phyloP scores from a whole-genome alignment of 2,797 vertebrate genomes.

The Aplochiton taeniatus region DNA sequence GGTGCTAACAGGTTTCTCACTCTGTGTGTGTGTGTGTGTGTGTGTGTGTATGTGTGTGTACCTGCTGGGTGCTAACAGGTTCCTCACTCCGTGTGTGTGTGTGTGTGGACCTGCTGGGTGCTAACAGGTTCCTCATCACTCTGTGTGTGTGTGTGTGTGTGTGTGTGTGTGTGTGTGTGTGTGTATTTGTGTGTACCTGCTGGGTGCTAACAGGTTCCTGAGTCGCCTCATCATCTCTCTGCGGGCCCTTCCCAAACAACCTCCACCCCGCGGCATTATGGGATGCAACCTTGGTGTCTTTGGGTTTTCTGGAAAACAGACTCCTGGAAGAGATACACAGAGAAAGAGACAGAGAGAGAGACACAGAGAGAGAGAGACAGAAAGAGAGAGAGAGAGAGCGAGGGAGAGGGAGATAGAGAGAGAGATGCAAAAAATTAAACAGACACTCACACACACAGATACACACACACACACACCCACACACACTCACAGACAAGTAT shows the following conservation, averaged over 20 bases:
- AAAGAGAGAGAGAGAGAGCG: conserved; percentile 1
- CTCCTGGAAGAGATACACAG: conserved; percentile 75
- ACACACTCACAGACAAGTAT: no score
- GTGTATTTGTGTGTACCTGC: conserved; percentile 74
- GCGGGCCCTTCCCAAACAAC: conserved; percentile 87
- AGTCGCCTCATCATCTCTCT: conserved; percentile 78
- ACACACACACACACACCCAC: background rate
- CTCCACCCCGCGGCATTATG: conserved; percentile 91
- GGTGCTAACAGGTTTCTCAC: no score
- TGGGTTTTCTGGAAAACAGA: conserved; percentile 92
- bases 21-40: no score
- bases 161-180: conserved; percentile 10
- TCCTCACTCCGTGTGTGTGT: no score
- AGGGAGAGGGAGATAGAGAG: conserved; percentile 24
- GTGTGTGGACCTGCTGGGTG: no score
- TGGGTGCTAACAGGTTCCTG: conserved; percentile 80
- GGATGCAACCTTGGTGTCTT: conserved; percentile 82
- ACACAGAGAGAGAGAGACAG: background rate
- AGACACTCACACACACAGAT: background rate
- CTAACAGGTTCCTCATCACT: conserved; percentile 18
- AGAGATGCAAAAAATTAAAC: conserved; percentile 1
- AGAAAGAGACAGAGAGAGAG: background rate
- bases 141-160: conserved; percentile 12
- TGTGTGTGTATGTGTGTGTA: no score
- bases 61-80: no score